These are phyloP conservation scores for Helicoverpa zea DNA, from an alignment of 1,140 invertebrate species.

Conservation along the genomic window DNA sequence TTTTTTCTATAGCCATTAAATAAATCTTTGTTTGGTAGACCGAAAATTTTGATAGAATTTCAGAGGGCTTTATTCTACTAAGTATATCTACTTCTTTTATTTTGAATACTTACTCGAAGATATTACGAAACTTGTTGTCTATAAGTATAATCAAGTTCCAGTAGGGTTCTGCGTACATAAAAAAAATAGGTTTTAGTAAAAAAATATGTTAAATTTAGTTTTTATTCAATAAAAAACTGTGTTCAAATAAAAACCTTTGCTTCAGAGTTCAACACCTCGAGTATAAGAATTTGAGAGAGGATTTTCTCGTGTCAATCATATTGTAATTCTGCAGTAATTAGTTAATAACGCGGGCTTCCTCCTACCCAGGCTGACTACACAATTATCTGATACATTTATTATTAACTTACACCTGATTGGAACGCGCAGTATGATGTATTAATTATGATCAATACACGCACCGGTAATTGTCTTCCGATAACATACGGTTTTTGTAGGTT, in stretches of 20 bases:
- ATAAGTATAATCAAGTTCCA: too few relatives aligned
- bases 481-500: conserved; percentile 44
- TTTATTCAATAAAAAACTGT: too few relatives aligned
- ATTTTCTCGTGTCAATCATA: conserved; percentile 43
- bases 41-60: too few relatives aligned
- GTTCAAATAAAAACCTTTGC: background rate
- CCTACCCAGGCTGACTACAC: background rate
- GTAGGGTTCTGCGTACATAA: too few relatives aligned
- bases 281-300: conserved; percentile 2
- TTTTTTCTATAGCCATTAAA: too few relatives aligned
- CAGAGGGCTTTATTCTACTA: too few relatives aligned
- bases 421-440: conserved; percentile 32
- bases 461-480: conserved; percentile 44
- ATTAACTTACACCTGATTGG: conserved; percentile 44
- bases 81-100: too few relatives aligned
- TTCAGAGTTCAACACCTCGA: background rate
- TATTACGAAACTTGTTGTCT: too few relatives aligned
- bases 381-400: conserved; percentile 41
- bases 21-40: too few relatives aligned
- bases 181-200: too few relatives aligned
- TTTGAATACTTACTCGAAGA: too few relatives aligned
- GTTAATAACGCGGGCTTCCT: conserved; percentile 44
- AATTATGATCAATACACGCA: conserved; percentile 44
- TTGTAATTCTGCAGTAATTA: conserved; percentile 40
- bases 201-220: too few relatives aligned